Base-by-base conservation (phyloP, 2,888 invertebrate genomes). In the Xylocampa areola region DNA sequence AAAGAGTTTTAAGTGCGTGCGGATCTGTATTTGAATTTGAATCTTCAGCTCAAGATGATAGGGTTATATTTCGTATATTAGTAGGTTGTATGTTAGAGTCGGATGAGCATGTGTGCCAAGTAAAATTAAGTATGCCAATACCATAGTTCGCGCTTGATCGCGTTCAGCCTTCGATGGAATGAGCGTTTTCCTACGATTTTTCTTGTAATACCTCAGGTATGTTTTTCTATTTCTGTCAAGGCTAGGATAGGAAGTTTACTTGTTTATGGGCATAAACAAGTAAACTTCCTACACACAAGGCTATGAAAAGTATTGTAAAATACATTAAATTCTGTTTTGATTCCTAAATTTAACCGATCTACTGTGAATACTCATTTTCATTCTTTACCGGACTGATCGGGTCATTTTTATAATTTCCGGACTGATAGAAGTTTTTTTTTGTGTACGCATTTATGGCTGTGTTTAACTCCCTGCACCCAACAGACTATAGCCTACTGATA, bases 51-150 rank as follows among this genome's bases (percentile, higher is more conserved):
- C 0, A 32, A 44, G 35, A 32, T 2, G 19, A 35, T 73, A 77
- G 39, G 49, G 62, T 59, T 40, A 45, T 27, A 2, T 57, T 58
- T 73, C 37, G 61, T 43, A 59, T 62, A 58, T 30, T 27, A 27
- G 44, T 19, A 7, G 27, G 57, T 43, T 53, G 52, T 59, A 70
- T 77, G 85, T 85, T 80, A 86, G 82, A 87, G 81, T 83, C 82
- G 86, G 81, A 63, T 87, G 91, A 76, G 77, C 88, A 94, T 89
- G 88, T 93, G 72, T 93, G 93, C 90, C 93, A 87, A 86, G 88
- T 82, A 83, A 87, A 89, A 89, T 91, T 90, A 92, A 91, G 89
- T 91, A 87, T 94, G 93, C 93, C 94, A 93, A 93, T 94, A 94
- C 88, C 92, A 92, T 89, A 87, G 77, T 81, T 84, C 80, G 60